Evolutionary conservation across 2,113 vertebrate species (phyloP).

Genomic region (Hypanus sabinus): DNA sequence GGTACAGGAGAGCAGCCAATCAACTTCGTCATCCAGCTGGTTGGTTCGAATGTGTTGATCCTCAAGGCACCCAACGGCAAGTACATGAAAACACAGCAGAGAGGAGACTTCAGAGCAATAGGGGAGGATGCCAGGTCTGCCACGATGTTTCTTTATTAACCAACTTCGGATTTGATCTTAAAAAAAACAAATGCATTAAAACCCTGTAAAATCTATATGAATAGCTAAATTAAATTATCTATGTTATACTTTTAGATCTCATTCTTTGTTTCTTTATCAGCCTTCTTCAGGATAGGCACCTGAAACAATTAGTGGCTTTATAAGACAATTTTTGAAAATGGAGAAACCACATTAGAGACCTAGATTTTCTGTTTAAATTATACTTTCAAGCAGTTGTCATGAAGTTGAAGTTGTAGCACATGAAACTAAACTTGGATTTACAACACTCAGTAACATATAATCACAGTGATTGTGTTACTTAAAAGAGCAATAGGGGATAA

Average conservation of each 20-base stretch:
- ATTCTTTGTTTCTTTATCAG: background rate
- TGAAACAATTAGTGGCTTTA: background rate
- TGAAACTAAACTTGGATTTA: background rate
- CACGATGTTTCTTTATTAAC: conserved; percentile 42
- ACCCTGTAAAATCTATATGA: conserved; percentile 4
- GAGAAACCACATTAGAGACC: background rate
- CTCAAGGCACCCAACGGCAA: conserved; percentile 41
- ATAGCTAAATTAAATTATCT: conserved; percentile 28
- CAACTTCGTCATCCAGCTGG: conserved; percentile 43
- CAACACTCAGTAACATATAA: background rate
- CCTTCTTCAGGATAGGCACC: background rate
- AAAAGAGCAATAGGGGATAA: background rate
- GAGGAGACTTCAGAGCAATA: conserved; percentile 41
- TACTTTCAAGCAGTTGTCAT: background rate
- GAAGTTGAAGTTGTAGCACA: background rate
- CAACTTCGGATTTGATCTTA: background rate
- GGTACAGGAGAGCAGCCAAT: conserved; percentile 26
- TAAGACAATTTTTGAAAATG: background rate
- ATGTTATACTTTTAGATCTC: conserved; percentile 2
- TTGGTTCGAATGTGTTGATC: conserved; percentile 37
- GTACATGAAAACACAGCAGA: conserved; percentile 41
- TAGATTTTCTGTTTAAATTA: background rate
- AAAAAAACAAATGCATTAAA: background rate
- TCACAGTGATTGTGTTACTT: background rate
- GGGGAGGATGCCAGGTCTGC: conserved; percentile 38